phyloP scores from a whole-genome alignment of 2,113 vertebrate species.

The Lontra canadensis region DNA sequence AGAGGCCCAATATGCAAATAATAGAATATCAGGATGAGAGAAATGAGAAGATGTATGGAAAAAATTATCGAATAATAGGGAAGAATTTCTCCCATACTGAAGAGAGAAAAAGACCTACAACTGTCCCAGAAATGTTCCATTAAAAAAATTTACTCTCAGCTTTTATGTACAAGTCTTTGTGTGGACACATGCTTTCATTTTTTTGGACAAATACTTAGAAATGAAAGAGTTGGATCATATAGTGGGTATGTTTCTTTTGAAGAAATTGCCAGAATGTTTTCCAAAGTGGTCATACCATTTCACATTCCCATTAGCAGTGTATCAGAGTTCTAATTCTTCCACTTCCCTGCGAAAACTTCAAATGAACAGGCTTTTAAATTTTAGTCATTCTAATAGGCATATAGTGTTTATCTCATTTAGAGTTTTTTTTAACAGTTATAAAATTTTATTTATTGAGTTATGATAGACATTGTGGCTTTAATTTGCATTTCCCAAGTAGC shows the following conservation, averaged over 20 bases:
- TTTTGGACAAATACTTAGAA: background rate
- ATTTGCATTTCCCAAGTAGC: background rate
- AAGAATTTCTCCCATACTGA: background rate
- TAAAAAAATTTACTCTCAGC: background rate
- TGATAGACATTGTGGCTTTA: background rate
- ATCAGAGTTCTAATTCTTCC: background rate
- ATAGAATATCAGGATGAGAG: background rate
- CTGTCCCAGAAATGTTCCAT: background rate
- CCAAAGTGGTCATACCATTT: background rate
- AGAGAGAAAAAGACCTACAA: background rate
- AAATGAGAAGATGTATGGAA: background rate
- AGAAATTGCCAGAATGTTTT: background rate
- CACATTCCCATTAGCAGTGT: background rate
- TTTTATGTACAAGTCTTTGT: background rate
- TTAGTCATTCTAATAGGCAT: background rate
- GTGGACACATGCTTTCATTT: background rate
- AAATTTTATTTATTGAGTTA: background rate
- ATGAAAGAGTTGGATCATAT: background rate
- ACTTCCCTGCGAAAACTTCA: background rate
- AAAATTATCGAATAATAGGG: background rate
- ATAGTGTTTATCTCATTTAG: background rate
- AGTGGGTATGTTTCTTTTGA: background rate
- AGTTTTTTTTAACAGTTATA: background rate
- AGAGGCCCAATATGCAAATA: background rate
- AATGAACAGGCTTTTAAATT: background rate